These are phyloP conservation scores for Torymus texanus DNA, from an alignment of 2,888 invertebrate genomes.

Conservation along the genomic window DNA sequence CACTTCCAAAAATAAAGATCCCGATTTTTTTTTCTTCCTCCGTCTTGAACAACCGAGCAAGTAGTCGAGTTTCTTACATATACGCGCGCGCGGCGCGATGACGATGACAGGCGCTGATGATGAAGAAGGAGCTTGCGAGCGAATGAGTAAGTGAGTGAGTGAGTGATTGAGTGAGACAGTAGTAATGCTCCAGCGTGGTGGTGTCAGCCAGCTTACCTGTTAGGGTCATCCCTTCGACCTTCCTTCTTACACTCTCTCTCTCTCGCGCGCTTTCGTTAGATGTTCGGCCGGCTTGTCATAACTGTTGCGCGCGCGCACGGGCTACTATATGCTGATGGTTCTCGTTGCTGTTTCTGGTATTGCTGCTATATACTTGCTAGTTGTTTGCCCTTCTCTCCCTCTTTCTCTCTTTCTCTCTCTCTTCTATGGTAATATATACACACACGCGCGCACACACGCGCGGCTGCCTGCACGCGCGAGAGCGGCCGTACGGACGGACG, in stretches of 20 bases:
- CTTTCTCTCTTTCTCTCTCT: not conserved
- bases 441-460: constrained; percentile 37
- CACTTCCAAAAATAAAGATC: constrained; percentile 51
- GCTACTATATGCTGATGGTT: not conserved
- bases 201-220: constrained; percentile 65
- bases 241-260: constrained; percentile 55
- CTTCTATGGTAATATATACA: not conserved
- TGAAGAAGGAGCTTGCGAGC: too few relatives aligned
- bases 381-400: not conserved
- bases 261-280: constrained; percentile 55
- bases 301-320: constrained; percentile 55
- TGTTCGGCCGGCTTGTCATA: constrained; percentile 64
- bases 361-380: too few relatives aligned
- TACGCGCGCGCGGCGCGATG: too few relatives aligned
- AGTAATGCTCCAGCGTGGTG: too few relatives aligned
- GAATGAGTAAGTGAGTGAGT: too few relatives aligned
- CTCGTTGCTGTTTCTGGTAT: not conserved
- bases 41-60: too few relatives aligned
- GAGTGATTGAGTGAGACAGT: too few relatives aligned
- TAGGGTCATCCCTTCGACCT: constrained; percentile 70
- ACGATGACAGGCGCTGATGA: not conserved
- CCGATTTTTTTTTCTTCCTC: constrained; percentile 9
- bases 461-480: constrained; percentile 8
- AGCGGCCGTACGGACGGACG: constrained; percentile 4
- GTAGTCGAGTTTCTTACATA: too few relatives aligned